These are phyloP conservation scores for Lottia gigantea DNA, from an alignment of 2,888 invertebrate genomes.

Conservation along the genomic window DNA sequence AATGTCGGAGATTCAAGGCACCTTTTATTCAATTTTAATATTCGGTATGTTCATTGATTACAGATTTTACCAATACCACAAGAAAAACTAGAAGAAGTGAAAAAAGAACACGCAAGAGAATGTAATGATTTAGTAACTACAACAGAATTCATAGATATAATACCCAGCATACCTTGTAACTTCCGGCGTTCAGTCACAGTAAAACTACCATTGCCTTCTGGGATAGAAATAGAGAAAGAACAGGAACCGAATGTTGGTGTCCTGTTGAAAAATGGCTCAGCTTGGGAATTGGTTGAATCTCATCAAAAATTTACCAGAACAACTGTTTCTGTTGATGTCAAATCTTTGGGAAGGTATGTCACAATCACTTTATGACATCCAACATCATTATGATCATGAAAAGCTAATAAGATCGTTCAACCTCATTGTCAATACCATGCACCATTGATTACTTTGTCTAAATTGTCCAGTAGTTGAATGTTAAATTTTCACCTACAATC, in stretches of 20 bases:
- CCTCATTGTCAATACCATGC: too few relatives aligned
- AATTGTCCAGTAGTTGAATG: too few relatives aligned
- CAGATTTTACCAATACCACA: slow-evolving; percentile 56
- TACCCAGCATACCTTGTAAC: slow-evolving; percentile 36
- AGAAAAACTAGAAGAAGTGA: slow-evolving; percentile 49
- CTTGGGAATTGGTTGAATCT: slow-evolving; percentile 57
- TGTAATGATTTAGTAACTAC: slow-evolving; percentile 54
- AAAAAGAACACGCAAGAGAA: slow-evolving; percentile 48
- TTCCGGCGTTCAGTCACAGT: slow-evolving; percentile 60
- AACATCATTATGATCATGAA: neutral
- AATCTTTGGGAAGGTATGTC: slow-evolving; percentile 54
- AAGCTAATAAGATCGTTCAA: too few relatives aligned
- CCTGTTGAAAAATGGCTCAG: slow-evolving; percentile 48
- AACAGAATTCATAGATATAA: slow-evolving; percentile 57
- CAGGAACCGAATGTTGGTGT: slow-evolving; percentile 55
- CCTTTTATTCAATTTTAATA: too few relatives aligned
- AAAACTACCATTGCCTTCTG: slow-evolving; percentile 63
- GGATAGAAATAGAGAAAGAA: slow-evolving; percentile 51
- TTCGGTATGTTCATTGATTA: slow-evolving; percentile 12
- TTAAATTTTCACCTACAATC: too few relatives aligned
- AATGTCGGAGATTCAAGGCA: too few relatives aligned
- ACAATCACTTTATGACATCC: neutral
- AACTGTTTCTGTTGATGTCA: slow-evolving; percentile 60
- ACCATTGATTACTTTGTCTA: too few relatives aligned
- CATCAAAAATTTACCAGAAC: slow-evolving; percentile 59